Evolutionary conservation across 2,888 invertebrate genomes (phyloP).

Genomic region (Morpho helenor): DNA sequence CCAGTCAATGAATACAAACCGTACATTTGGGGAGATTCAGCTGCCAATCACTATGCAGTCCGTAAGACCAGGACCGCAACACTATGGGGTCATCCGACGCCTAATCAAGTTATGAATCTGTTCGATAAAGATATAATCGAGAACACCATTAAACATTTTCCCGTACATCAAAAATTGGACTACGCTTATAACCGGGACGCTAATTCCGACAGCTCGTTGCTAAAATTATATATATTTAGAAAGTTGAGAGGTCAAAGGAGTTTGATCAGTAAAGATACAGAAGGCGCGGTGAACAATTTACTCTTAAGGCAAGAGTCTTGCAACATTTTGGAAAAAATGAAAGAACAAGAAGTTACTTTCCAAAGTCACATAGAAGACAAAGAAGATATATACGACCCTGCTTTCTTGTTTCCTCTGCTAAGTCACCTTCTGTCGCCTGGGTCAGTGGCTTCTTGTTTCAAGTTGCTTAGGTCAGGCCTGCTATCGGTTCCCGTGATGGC

Average conservation of each 20-base stretch:
- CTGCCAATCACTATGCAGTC: slow-evolving; percentile 87
- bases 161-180: slow-evolving; percentile 80
- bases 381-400: slow-evolving; percentile 86
- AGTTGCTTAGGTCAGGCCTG: slow-evolving; percentile 84
- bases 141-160: slow-evolving; percentile 85
- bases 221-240: slow-evolving; percentile 32
- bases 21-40: slow-evolving; percentile 90
- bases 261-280: slow-evolving; percentile 46
- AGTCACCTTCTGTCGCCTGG: slow-evolving; percentile 87
- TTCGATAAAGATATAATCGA: slow-evolving; percentile 82
- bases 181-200: slow-evolving; percentile 49
- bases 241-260: slow-evolving; percentile 41
- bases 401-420: slow-evolving; percentile 89
- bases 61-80: slow-evolving; percentile 73
- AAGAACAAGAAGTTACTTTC: slow-evolving; percentile 38
- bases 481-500: slow-evolving; percentile 85
- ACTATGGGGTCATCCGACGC: slow-evolving; percentile 85
- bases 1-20: slow-evolving; percentile 85
- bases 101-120: slow-evolving; percentile 85
- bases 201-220: slow-evolving; percentile 24
- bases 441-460: slow-evolving; percentile 84
- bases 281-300: slow-evolving; percentile 39
- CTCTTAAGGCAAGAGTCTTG: slow-evolving; percentile 41
- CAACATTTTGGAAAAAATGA: slow-evolving; percentile 32
- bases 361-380: slow-evolving; percentile 43